These are phyloP conservation scores for Tragulus kanchil DNA, from an alignment of 2,113 vertebrate species.

Conservation along the genomic window DNA sequence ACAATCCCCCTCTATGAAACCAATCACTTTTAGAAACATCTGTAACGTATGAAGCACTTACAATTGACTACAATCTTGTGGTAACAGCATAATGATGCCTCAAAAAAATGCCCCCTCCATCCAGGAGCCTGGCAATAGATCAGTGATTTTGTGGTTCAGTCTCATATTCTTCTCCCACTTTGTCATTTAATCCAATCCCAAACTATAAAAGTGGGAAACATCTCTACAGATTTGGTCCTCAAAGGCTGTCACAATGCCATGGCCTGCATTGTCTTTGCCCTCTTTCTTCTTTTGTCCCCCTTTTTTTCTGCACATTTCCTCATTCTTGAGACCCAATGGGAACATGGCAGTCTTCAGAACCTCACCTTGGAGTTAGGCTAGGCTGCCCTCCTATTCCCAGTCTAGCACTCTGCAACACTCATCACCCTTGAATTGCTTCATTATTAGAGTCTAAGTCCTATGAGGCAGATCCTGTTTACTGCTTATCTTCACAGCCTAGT, in stretches of 20 bases:
- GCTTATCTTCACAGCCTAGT: background rate
- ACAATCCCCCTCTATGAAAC: conserved; percentile 23
- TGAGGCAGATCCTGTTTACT: background rate
- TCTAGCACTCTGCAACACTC: background rate
- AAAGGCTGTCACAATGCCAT: background rate
- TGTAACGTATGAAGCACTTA: conserved; percentile 45
- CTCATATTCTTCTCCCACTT: conserved; percentile 46
- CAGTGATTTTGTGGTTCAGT: conserved; percentile 46
- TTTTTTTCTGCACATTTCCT: background rate
- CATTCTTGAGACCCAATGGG: background rate
- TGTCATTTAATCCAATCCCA: conserved; percentile 66
- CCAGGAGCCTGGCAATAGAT: conserved; percentile 69
- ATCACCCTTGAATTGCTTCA: background rate
- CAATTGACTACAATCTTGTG: background rate
- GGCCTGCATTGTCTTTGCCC: background rate
- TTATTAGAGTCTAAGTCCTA: background rate
- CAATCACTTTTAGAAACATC: conserved; percentile 9
- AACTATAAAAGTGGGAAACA: conserved; percentile 27
- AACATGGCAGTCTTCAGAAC: background rate
- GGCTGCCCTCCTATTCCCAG: background rate
- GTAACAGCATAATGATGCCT: conserved; percentile 62
- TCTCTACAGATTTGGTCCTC: conserved; percentile 47
- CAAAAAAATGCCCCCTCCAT: background rate
- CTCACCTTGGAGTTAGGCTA: background rate
- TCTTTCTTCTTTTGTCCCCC: background rate